phyloP scores from a whole-genome alignment of 2,888 invertebrate species.

The Plebejus argus region DNA sequence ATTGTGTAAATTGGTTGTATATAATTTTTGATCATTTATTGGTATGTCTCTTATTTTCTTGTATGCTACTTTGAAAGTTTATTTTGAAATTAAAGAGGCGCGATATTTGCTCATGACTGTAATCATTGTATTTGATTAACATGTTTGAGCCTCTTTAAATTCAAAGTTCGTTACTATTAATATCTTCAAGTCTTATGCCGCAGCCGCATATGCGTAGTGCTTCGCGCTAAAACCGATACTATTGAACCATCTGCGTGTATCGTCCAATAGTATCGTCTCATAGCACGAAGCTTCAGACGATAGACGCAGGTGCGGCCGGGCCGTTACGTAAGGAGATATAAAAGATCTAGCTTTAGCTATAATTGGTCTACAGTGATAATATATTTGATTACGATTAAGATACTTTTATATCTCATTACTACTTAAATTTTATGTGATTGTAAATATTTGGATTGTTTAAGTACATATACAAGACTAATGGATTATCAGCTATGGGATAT shows the following conservation, averaged over 20 bases:
- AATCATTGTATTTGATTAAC: not conserved
- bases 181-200: constrained; percentile 19
- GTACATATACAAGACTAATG: constrained; percentile 24
- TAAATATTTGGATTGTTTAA: constrained; percentile 34
- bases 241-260: too few species aligned
- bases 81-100: constrained; percentile 31
- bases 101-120: not conserved
- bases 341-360: constrained; percentile 21
- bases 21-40: constrained; percentile 62
- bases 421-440: constrained; percentile 27
- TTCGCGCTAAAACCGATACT: too few species aligned
- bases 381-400: not conserved
- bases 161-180: constrained; percentile 17
- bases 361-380: not conserved
- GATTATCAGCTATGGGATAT: constrained; percentile 50
- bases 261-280: too few species aligned
- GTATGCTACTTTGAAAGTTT: constrained; percentile 42
- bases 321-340: not conserved
- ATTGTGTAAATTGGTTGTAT: constrained; percentile 77
- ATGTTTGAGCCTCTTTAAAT: not conserved
- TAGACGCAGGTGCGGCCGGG: too few species aligned
- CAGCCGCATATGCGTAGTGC: too few species aligned
- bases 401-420: constrained; percentile 19
- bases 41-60: constrained; percentile 44
- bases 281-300: too few species aligned